Evolutionary conservation across 1,140 invertebrate genomes (phyloP), one percentile per base, ranked within the genome.

Genomic region (Maconellicoccus hirsutus): DNA sequence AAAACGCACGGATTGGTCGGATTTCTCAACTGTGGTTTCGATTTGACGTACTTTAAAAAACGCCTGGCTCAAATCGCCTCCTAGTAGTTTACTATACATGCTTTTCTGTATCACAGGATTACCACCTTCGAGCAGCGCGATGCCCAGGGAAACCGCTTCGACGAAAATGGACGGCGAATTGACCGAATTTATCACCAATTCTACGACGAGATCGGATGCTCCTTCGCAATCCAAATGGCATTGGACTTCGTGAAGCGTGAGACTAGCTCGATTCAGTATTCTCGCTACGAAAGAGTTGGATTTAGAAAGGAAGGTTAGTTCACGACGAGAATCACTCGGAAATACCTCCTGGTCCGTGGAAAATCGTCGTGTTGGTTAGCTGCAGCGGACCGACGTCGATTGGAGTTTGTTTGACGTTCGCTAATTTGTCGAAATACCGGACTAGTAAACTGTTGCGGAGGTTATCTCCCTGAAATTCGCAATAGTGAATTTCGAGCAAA

Each of bases 91-190:
- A 8, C 84, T 89, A 76, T 87, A 95, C 79, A 98, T 90, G 76
- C 90, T 92, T 75, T 90, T 89, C 80, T 98, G 96, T 76, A 98
- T 97, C 12, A 92, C 91, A 0, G 91, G 89, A 82, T 99, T 99
- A 12, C 98, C 98, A 23, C 96, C 98, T 82, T 98, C 96, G 7
- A 99, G 81, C 8, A 99, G 82, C 0, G 97, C 97, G 74, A 98
- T 99, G 26, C 96, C 97, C 42, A 99, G 81, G 79, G 98, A 93
- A 27, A 99, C 92, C 29, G 90, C 94, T 80, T 98, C 94, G 0
- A 92, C 86, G 80, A 99, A 98, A 75, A 99, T 96, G 26, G 89
- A 91, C 0, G 73, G 71, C 12, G 72, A 72, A 19, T 61, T 33
- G 71, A 89, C 85, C 59, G 90, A 92, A 77, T 92, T 96, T 72